These are phyloP conservation scores for Sycophaga agraensis DNA, from an alignment of 1,140 invertebrate genomes.

Conservation along the genomic window DNA sequence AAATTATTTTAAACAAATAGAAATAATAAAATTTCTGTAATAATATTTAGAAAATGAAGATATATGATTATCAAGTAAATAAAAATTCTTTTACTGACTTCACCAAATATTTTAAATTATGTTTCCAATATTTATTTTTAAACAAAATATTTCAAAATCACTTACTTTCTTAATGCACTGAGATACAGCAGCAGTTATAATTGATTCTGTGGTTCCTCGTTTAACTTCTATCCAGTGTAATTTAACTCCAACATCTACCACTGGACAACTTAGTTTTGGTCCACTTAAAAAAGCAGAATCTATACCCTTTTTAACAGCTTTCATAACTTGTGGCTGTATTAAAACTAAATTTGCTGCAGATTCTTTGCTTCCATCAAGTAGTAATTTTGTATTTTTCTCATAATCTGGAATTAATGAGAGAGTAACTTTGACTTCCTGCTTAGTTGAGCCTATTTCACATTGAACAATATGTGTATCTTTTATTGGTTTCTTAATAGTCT, in stretches of 20 bases:
- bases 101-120: no score
- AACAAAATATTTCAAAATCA: no score
- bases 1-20: neutral
- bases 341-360: slow-evolving; percentile 64
- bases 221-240: slow-evolving; percentile 76
- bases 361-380: slow-evolving; percentile 68
- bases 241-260: slow-evolving; percentile 72
- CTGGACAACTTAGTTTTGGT: slow-evolving; percentile 71
- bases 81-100: no score
- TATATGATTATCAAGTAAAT: slow-evolving; percentile 8
- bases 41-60: neutral
- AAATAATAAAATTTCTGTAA: neutral
- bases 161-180: slow-evolving; percentile 77
- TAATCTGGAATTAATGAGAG: slow-evolving; percentile 61
- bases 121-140: no score
- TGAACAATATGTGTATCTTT: slow-evolving; percentile 63
- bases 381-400: slow-evolving; percentile 46
- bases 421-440: slow-evolving; percentile 61
- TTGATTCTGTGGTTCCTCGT: slow-evolving; percentile 72
- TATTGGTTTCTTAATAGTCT: slow-evolving; percentile 64
- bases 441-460: slow-evolving; percentile 66
- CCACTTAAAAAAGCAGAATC: slow-evolving; percentile 67
- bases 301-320: slow-evolving; percentile 66
- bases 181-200: slow-evolving; percentile 74
- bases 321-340: slow-evolving; percentile 63